A percentile compares a stretch with the other conserved stretches of the same genome.
phyloP scores from a whole-genome alignment of 2,888 invertebrate genomes.

The Timema podura region DNA sequence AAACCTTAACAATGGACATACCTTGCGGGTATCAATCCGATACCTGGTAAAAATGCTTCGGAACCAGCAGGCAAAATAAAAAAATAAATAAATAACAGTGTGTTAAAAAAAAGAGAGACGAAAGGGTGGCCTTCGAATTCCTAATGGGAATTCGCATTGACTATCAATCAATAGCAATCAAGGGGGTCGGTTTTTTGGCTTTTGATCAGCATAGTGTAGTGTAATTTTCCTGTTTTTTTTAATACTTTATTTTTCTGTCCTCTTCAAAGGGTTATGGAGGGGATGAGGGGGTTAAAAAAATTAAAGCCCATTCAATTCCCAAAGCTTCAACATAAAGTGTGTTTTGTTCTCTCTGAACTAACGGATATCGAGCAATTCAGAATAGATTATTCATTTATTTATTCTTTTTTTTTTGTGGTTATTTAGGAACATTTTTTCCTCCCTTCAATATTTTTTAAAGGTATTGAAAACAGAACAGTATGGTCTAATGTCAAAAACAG shows the following conservation, averaged over 20 bases:
- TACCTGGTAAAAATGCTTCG: no score
- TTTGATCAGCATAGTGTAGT: not conserved
- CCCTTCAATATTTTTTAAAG: no score
- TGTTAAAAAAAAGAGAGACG: not conserved
- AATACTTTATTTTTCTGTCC: constrained; percentile 6
- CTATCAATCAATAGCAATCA: constrained; percentile 13
- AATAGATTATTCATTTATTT: no score
- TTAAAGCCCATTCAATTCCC: constrained; percentile 8
- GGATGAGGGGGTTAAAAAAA: not conserved
- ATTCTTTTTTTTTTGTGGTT: no score
- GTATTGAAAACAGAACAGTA: no score
- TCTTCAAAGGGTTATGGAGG: constrained; percentile 4
- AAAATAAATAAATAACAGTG: no score
- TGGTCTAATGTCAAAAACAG: no score
- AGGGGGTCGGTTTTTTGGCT: not conserved
- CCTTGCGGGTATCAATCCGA: not conserved
- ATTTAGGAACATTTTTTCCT: no score
- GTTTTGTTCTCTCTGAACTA: no score
- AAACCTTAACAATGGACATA: not conserved
- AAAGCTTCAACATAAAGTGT: not conserved
- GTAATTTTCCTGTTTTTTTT: constrained; percentile 11
- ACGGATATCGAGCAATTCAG: no score
- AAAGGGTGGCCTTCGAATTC: constrained; percentile 13
- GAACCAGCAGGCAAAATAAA: no score
- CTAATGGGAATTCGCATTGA: constrained; percentile 14